Base-by-base conservation (phyloP, 2,888 invertebrate genomes). In the Bruchidius siliquastri region DNA sequence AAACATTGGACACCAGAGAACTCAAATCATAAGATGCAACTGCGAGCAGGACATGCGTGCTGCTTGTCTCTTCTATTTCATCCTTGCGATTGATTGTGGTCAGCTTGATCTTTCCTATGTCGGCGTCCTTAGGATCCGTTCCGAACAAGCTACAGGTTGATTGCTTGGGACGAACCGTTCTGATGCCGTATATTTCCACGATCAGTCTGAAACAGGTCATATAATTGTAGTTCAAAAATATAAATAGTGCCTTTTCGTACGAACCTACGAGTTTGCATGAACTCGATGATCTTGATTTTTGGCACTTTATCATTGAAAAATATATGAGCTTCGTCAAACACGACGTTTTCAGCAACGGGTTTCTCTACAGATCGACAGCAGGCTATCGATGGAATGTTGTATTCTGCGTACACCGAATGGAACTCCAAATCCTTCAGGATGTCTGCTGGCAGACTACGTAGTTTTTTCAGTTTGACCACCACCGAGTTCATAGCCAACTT, bases 401-500 rank as follows among this genome's bases (percentile, higher is more conserved):
- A 79, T 0, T 73, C 30, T 8, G 72, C 75, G 22, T 74, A 77
- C 21, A 79, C 69, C 8, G 72, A 73, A 18, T 73, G 68, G 18
- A 75, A 69, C 6, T 77, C 78, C 3, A 73, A 68, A 22, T 76
- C 70, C 32, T 73, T 73, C 20, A 82, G 75, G 21, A 77, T 67
- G 67, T 80, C 75, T 0, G 26, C 76, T 0, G 83, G 83, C 18
- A 83, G 73, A 71, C 79, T 78, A 8, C 75, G 71, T 8, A 83
- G 68, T 68, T 78, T 81, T 6, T 74, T 74, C 20, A 81, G 76
- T 74, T 81, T 82, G 8, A 82, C 74, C 18, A 82, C 78, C 8
- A 82, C 72, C 0, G 81, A 81, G 74, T 81, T 80, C 21, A 82
- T 72, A 0, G 69, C 21, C n/a, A 80, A 74, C 72, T 82, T 82